These are phyloP conservation scores for Stratiolaelaps scimitus DNA, from an alignment of 1,140 invertebrate genomes.

Conservation along the genomic window DNA sequence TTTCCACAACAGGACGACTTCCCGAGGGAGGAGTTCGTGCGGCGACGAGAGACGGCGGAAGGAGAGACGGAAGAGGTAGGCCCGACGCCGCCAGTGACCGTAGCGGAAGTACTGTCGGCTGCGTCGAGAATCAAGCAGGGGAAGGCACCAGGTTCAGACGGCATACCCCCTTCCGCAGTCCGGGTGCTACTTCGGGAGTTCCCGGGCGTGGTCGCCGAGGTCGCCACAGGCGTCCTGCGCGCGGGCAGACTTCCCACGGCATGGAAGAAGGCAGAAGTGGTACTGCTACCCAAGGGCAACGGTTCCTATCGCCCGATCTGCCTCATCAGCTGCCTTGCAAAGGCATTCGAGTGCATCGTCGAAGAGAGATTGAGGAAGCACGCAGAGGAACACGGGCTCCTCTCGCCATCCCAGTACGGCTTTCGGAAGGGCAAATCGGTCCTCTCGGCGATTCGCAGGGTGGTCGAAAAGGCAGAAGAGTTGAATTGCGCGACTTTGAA, in stretches of 20 bases:
- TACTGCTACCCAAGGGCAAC: not conserved
- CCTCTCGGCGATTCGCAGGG: too few species aligned
- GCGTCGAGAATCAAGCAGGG: not conserved
- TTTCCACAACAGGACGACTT: too few species aligned
- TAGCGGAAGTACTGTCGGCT: not conserved
- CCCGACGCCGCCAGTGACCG: not conserved
- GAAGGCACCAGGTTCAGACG: slow-evolving; percentile 13
- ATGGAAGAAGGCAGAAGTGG: slow-evolving; percentile 6
- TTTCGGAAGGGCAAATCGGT: too few species aligned
- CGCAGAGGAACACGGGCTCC: not conserved
- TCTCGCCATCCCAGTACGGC: too few species aligned
- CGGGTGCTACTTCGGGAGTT: not conserved
- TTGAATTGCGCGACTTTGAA: too few species aligned
- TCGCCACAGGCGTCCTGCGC: not conserved
- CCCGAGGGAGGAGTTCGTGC: not conserved
- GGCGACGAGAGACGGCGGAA: not conserved
- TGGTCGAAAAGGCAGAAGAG: too few species aligned
- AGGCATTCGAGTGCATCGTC: not conserved
- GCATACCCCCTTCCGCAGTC: not conserved
- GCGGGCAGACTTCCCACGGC: not conserved
- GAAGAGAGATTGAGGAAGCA: not conserved
- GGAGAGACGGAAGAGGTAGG: too few species aligned
- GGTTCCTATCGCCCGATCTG: not conserved
- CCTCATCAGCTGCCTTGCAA: not conserved
- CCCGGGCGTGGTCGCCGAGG: not conserved